phyloP scores from a whole-genome alignment of 2,888 invertebrate species.

The Hirtodrosophila alboralis region DNA sequence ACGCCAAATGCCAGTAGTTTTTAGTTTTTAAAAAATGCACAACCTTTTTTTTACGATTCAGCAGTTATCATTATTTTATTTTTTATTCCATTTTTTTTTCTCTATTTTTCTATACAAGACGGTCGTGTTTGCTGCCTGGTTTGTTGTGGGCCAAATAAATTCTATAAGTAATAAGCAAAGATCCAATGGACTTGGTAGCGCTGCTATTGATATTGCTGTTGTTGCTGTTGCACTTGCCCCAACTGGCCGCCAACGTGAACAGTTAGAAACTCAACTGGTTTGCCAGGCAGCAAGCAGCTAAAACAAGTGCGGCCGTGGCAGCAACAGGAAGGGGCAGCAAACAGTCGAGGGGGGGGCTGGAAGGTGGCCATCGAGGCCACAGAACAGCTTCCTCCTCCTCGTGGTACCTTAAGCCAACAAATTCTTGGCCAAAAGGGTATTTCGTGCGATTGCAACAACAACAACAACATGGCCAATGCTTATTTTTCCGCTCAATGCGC shows the following conservation, averaged over 20 bases:
- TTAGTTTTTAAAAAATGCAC: slow-evolving; percentile 50
- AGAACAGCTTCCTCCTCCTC: slow-evolving; percentile 59
- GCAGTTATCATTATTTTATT: slow-evolving; percentile 76
- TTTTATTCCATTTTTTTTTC: no score
- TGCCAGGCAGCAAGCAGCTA: slow-evolving; percentile 33
- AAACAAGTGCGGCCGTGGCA: slow-evolving; percentile 51
- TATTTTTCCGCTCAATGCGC: slow-evolving; percentile 71
- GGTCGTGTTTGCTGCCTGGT: slow-evolving; percentile 61
- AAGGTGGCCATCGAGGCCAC: slow-evolving; percentile 20
- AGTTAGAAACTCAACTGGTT: slow-evolving; percentile 75
- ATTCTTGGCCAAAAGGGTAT: slow-evolving; percentile 80
- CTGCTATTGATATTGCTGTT: slow-evolving; percentile 19
- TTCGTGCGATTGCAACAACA: slow-evolving; percentile 66
- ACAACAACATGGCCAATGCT: slow-evolving; percentile 48
- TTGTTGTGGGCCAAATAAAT: slow-evolving; percentile 76
- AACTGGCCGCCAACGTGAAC: slow-evolving; percentile 55
- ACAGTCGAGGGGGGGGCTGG: no score
- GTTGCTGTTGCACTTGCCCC: slow-evolving; percentile 54
- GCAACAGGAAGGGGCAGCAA: slow-evolving; percentile 35
- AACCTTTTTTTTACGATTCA: slow-evolving; percentile 61
- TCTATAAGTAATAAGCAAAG: slow-evolving; percentile 75
- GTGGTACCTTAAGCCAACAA: slow-evolving; percentile 60
- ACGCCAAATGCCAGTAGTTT: slow-evolving; percentile 55
- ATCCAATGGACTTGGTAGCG: slow-evolving; percentile 53
- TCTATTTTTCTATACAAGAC: no score